phyloP scores from a whole-genome alignment of 2,888 invertebrate species.

The Drosophila mimetica region DNA sequence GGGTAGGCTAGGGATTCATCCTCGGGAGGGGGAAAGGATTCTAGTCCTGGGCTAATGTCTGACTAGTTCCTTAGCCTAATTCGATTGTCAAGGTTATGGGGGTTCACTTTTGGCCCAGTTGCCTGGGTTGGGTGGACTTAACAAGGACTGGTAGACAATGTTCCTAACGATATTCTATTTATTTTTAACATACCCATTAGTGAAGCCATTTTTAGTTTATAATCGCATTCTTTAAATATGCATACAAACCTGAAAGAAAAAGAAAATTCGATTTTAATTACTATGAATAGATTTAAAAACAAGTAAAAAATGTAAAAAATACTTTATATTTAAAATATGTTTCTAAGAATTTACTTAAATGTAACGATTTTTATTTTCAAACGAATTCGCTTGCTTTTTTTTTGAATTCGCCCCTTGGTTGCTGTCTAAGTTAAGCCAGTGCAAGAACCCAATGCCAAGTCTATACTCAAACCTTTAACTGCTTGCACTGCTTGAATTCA shows the following conservation, averaged over 20 bases:
- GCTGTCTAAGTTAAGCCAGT: neutral
- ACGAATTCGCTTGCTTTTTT: conserved; percentile 19
- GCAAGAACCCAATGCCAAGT: conserved; percentile 2
- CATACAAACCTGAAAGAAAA: conserved; percentile 42
- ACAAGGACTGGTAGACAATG: neutral
- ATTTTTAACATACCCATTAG: conserved; percentile 9
- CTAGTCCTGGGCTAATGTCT: conserved; percentile 38
- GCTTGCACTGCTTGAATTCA: neutral
- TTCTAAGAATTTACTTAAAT: no score
- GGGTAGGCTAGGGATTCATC: conserved; percentile 2
- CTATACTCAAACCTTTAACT: neutral
- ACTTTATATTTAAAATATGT: neutral
- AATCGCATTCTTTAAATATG: neutral
- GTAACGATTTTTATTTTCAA: neutral
- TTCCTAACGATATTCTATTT: neutral
- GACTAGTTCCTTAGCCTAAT: conserved; percentile 51
- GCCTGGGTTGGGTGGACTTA: conserved; percentile 11
- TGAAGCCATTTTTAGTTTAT: conserved; percentile 9
- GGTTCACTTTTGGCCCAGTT: conserved; percentile 22
- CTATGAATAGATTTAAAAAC: neutral
- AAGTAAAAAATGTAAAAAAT: no score
- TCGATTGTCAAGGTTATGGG: conserved; percentile 67
- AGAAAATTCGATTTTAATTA: neutral
- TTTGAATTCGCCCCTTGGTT: conserved; percentile 13
- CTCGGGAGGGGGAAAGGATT: neutral